phyloP scores from a whole-genome alignment of 2,888 invertebrate species.

The Pherbina coryleti region DNA sequence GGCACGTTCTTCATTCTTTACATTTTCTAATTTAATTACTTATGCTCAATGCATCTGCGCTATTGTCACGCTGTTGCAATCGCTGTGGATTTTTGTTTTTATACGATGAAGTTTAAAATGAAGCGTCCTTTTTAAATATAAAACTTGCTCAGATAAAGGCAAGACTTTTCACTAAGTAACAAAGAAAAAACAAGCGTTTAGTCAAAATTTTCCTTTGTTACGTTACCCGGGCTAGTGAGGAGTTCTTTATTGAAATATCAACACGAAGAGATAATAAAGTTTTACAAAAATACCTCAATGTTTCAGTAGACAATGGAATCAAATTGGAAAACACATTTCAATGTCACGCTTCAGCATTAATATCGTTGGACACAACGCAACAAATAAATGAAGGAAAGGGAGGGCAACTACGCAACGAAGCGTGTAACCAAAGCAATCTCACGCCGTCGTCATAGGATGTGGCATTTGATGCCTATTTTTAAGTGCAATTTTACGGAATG shows the following conservation, averaged over 20 bases:
- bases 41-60: constrained; percentile 64
- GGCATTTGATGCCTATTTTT: constrained; percentile 10
- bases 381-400: not conserved
- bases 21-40: constrained; percentile 69
- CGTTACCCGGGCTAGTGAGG: not conserved
- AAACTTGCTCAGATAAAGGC: not conserved
- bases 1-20: constrained; percentile 59
- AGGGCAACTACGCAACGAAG: constrained; percentile 22
- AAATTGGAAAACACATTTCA: constrained; percentile 27
- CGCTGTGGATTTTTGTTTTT: constrained; percentile 38
- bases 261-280: not conserved
- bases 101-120: constrained; percentile 36
- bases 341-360: constrained; percentile 30
- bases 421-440: constrained; percentile 37
- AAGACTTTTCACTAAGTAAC: not conserved
- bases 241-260: not conserved
- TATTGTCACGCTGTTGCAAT: constrained; percentile 55
- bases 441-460: not conserved
- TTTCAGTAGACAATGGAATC: constrained; percentile 1
- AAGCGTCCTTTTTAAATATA: constrained; percentile 36
- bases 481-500: constrained; percentile 14
- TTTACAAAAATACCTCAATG: not conserved
- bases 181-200: not conserved
- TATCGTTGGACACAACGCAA: not conserved
- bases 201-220: not conserved